phyloP scores from a whole-genome alignment of 2,888 invertebrate species.

The Callosobruchus maculatus region DNA sequence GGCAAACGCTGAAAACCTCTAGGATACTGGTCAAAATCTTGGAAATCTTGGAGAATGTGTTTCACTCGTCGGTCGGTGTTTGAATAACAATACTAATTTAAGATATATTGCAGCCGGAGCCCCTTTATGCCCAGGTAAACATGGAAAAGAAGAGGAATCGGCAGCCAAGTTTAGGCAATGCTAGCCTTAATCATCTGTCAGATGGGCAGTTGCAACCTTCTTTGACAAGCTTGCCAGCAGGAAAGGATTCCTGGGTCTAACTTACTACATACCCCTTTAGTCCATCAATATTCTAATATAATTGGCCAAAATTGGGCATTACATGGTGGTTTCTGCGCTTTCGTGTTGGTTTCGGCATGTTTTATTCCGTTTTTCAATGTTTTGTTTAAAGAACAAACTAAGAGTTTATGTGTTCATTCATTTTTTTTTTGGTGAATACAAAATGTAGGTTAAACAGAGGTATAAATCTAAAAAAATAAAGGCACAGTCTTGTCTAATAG shows the following conservation, averaged over 20 bases:
- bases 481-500: too few relatives aligned
- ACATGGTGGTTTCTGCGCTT: not conserved
- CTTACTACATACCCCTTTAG: slow-evolving; percentile 17
- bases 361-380: too few relatives aligned
- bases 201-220: slow-evolving; percentile 32
- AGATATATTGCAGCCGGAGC: slow-evolving; percentile 50
- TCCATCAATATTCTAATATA: not conserved
- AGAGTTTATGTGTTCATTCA: too few relatives aligned
- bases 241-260: slow-evolving; percentile 51
- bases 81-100: not conserved
- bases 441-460: too few relatives aligned
- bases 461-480: too few relatives aligned
- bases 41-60: not conserved
- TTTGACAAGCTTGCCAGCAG: slow-evolving; percentile 39
- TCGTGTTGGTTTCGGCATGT: not conserved
- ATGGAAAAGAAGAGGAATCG: slow-evolving; percentile 62
- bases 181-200: slow-evolving; percentile 39
- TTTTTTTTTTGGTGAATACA: too few relatives aligned
- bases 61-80: not conserved
- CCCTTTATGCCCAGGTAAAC: slow-evolving; percentile 64
- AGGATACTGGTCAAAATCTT: too few relatives aligned
- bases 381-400: too few relatives aligned
- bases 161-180: slow-evolving; percentile 43
- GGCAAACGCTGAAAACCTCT: too few relatives aligned
- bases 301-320: not conserved